Base-by-base conservation (phyloP, 2,113 vertebrate species). In the Peucedramus taeniatus region DNA sequence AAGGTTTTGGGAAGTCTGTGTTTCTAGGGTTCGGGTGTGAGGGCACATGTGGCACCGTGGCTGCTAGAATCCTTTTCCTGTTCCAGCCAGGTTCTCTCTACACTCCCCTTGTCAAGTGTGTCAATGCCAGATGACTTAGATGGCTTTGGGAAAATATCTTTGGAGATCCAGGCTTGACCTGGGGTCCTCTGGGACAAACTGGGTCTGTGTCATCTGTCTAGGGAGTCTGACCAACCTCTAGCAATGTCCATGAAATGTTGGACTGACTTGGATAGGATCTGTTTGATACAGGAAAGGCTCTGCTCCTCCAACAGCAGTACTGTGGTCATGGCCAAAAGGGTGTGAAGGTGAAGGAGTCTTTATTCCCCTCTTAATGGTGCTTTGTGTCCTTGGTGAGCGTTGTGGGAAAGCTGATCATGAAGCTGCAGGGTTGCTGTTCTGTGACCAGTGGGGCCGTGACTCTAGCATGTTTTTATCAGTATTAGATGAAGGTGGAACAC, bases 351-450 rank as follows among this genome's bases (percentile, higher is more conserved):
- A 50, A 89, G 30, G 37, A 42, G 65, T 72, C 50, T 81, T 83
- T 70, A 49, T 90, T 92, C 39, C 19, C 18, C 21, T 63, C 12
- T 75, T 75, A 40, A 35, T 53, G 30, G 21, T 71, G 75, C 42
- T 78, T 66, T 68, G 60, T 57, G 61, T 37, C n/a, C 18, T 53
- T 87, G 44, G 40, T 85, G n/a, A 53, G 31, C 44, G n/a, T 37
- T 1, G 0, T 83, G n/a, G 64, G 6, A 83, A 63, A 84, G 74
- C 60, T 94, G 76, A 39, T 47, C 30, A 78, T 54, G 64, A 74
- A 93, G 59, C 54, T 86, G 30, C 56, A 92, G 45, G 57, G 30
- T 72, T 90, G 61, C 53, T 92, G 53, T 85, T 90, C 61, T 83
- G 5, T 40, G 39, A 39, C 10, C 21, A 35, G 3, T 9, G 16